Evolutionary conservation across 2,888 invertebrate species (phyloP).

Genomic region (Acleris literana): DNA sequence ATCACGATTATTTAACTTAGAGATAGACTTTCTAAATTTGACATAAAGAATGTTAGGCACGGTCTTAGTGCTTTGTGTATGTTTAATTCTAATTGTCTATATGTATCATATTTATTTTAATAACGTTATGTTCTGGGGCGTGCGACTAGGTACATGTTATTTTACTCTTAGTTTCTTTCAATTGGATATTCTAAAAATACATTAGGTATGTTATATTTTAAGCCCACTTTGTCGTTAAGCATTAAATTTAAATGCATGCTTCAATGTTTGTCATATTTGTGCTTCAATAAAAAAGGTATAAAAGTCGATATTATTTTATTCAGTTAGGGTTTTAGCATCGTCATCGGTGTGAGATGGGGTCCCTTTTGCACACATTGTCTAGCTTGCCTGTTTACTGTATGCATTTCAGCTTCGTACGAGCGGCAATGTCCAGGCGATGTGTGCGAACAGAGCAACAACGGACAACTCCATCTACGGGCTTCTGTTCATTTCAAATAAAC

Average conservation of each 20-base stretch:
- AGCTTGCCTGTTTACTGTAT: conserved; percentile 61
- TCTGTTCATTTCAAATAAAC: neutral
- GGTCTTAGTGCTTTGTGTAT: conserved; percentile 23
- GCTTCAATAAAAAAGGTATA: conserved; percentile 75
- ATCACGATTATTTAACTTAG: conserved; percentile 30
- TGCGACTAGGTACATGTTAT: conserved; percentile 20
- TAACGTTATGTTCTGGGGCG: conserved; percentile 18
- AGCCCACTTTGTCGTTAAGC: conserved; percentile 61
- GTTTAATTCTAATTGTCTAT: conserved; percentile 36
- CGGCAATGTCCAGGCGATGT: conserved; percentile 2
- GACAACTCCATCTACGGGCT: neutral
- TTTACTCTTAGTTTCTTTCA: conserved; percentile 28
- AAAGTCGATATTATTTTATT: conserved; percentile 53
- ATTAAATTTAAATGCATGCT: conserved; percentile 67
- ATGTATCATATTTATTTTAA: conserved; percentile 37
- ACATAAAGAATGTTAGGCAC: conserved; percentile 31
- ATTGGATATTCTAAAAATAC: conserved; percentile 39
- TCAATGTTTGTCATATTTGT: conserved; percentile 76
- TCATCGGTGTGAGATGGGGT: conserved; percentile 45
- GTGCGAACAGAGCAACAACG: neutral
- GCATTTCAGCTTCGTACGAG: conserved; percentile 61
- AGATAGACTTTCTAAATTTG: conserved; percentile 19
- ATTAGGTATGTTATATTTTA: conserved; percentile 46
- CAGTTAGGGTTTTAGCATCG: conserved; percentile 35
- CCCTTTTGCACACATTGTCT: conserved; percentile 78